Percentiles rank a stretch among this genome's conserved stretches.
Evolutionary conservation across 2,888 invertebrate genomes (phyloP).

Genomic region (Drosophila helvetica): DNA sequence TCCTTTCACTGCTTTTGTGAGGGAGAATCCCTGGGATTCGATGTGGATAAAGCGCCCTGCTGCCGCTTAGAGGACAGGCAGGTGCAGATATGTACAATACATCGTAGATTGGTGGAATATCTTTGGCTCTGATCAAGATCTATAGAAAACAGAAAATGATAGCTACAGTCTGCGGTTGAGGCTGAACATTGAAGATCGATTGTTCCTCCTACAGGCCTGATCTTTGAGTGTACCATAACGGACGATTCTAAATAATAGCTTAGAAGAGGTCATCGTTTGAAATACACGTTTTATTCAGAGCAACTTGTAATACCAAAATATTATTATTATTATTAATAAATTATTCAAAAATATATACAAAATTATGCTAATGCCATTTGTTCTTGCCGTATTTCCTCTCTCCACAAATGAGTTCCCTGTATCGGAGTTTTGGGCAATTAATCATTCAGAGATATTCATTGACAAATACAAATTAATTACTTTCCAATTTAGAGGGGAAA

Average conservation of each 20-base stretch:
- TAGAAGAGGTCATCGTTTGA: too few species aligned
- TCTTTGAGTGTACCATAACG: too few species aligned
- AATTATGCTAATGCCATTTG: not conserved
- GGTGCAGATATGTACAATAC: slow-evolving; percentile 1
- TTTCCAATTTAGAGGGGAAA: slow-evolving; percentile 35
- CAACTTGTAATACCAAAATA: too few species aligned
- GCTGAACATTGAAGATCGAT: not conserved
- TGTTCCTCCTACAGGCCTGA: too few species aligned
- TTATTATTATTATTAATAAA: too few species aligned
- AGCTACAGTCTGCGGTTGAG: not conserved
- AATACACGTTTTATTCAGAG: too few species aligned
- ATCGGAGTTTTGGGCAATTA: slow-evolving; percentile 16
- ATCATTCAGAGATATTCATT: slow-evolving; percentile 32
- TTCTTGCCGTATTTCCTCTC: not conserved
- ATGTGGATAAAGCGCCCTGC: slow-evolving; percentile 1
- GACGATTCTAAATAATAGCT: too few species aligned
- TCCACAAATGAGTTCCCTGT: not conserved
- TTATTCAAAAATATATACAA: too few species aligned
- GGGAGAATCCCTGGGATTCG: not conserved
- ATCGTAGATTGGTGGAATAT: not conserved
- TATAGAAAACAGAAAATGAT: not conserved
- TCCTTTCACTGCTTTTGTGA: slow-evolving; percentile 50
- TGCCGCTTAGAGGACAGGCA: slow-evolving; percentile 6
- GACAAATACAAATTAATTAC: slow-evolving; percentile 56
- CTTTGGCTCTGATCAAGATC: not conserved